These are phyloP conservation scores for Troglohyphantes excavatus DNA, from an alignment of 2,888 invertebrate species.

Conservation along the genomic window DNA sequence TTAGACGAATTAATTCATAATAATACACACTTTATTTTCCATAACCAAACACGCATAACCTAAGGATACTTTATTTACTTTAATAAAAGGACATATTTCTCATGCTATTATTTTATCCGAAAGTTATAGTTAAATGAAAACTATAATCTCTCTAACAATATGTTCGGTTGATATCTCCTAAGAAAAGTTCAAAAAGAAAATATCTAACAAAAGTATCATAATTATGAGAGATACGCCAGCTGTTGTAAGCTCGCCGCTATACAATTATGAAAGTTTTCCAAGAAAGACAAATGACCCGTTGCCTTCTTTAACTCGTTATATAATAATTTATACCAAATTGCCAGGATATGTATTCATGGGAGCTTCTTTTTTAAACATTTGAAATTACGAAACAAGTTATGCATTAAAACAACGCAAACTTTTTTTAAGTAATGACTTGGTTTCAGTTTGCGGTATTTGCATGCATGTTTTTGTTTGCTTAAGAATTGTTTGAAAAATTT, in stretches of 20 bases:
- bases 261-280: conserved; percentile 54
- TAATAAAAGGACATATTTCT: too few relatives aligned
- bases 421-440: background rate
- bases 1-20: too few relatives aligned
- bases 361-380: background rate
- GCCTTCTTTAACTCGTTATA: conserved; percentile 16
- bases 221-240: conserved; percentile 29
- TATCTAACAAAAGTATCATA: background rate
- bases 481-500: too few relatives aligned
- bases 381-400: background rate
- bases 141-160: too few relatives aligned
- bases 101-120: too few relatives aligned
- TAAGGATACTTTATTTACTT: too few relatives aligned
- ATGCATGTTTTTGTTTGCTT: background rate
- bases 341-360: background rate
- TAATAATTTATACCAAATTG: conserved; percentile 14
- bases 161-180: too few relatives aligned
- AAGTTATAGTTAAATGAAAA: too few relatives aligned
- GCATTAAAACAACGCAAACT: background rate
- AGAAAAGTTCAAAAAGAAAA: too few relatives aligned
- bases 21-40: too few relatives aligned
- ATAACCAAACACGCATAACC: too few relatives aligned
- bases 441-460: background rate
- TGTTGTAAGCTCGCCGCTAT: conserved; percentile 17
- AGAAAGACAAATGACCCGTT: conserved; percentile 25